These are phyloP conservation scores for Calephelis virginiensis DNA, from an alignment of 1,140 invertebrate genomes.

Conservation along the genomic window DNA sequence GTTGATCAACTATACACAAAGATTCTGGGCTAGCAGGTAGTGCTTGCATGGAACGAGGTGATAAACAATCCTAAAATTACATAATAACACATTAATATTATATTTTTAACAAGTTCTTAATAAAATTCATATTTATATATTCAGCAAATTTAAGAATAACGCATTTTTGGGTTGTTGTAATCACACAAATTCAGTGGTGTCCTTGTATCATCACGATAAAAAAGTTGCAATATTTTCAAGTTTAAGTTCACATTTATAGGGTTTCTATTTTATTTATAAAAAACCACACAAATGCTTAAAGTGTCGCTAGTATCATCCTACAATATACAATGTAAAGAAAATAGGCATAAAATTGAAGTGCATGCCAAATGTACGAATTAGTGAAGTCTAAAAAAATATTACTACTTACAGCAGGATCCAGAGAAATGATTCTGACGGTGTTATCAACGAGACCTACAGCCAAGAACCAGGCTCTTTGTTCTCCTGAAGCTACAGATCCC, in stretches of 20 bases:
- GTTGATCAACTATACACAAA: conserved; percentile 94
- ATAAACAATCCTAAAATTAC: conserved; percentile 87
- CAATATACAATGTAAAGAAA: too few relatives aligned
- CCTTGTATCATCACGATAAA: conserved; percentile 72
- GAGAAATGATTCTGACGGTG: conserved; percentile 97
- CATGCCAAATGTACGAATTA: too few relatives aligned
- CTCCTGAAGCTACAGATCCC: conserved; percentile 95
- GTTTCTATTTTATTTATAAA: neutral
- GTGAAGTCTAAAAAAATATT: conserved; percentile 1
- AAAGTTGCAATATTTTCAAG: neutral
- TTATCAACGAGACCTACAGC: conserved; percentile 98
- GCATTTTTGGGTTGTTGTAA: conserved; percentile 74
- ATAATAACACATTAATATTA: conserved; percentile 16
- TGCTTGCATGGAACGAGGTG: conserved; percentile 96
- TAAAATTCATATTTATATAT: conserved; percentile 2
- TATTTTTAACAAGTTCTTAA: conserved; percentile 7
- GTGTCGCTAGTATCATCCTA: too few relatives aligned
- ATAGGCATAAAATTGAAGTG: too few relatives aligned
- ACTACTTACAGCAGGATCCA: conserved; percentile 91
- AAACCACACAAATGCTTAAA: too few relatives aligned
- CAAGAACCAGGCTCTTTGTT: conserved; percentile 97
- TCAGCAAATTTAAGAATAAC: conserved; percentile 72
- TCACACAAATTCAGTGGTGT: conserved; percentile 75
- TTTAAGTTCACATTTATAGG: neutral
- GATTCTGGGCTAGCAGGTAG: conserved; percentile 98